Evolutionary conservation across 2,888 invertebrate species (phyloP).

Genomic region (Rutpela maculata): DNA sequence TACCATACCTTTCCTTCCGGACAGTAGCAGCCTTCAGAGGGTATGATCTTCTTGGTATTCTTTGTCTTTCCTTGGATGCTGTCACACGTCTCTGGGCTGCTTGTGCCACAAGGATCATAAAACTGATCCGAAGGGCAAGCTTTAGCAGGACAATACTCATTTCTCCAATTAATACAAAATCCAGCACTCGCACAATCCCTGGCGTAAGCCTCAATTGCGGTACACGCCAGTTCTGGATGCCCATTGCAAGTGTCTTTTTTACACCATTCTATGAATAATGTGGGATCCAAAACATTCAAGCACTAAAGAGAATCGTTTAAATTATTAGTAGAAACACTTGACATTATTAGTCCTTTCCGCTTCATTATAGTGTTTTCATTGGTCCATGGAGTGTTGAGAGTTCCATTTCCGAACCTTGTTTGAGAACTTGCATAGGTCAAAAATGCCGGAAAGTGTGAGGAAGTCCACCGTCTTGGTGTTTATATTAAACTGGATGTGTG

Average conservation of each 20-base stretch:
- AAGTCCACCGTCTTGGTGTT: too few relatives aligned
- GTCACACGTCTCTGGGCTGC: constrained; percentile 82
- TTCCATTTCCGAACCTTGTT: too few relatives aligned
- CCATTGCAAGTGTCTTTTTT: constrained; percentile 80
- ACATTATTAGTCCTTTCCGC: too few relatives aligned
- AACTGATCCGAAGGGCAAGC: constrained; percentile 76
- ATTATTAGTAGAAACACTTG: not conserved
- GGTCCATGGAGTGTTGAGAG: too few relatives aligned
- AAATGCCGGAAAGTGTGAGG: too few relatives aligned
- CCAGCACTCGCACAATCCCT: constrained; percentile 82
- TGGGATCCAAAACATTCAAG: constrained; percentile 83
- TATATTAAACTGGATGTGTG: too few relatives aligned
- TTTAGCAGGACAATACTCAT: constrained; percentile 80
- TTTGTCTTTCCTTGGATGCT: constrained; percentile 74
- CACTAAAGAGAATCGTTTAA: constrained; percentile 75
- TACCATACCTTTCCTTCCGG: constrained; percentile 80
- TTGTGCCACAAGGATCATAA: constrained; percentile 78
- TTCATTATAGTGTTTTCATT: too few relatives aligned
- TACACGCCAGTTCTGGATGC: constrained; percentile 79
- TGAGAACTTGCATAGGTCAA: too few relatives aligned
- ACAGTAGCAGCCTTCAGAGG: constrained; percentile 90
- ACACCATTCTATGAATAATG: constrained; percentile 82
- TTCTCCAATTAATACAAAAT: constrained; percentile 86
- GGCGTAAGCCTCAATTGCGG: constrained; percentile 83
- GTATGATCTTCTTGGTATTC: constrained; percentile 50